Evolutionary conservation across 1,140 invertebrate species (phyloP), one percentile per base, ranked within the genome.

Genomic region (Dinoponera quadriceps): DNA sequence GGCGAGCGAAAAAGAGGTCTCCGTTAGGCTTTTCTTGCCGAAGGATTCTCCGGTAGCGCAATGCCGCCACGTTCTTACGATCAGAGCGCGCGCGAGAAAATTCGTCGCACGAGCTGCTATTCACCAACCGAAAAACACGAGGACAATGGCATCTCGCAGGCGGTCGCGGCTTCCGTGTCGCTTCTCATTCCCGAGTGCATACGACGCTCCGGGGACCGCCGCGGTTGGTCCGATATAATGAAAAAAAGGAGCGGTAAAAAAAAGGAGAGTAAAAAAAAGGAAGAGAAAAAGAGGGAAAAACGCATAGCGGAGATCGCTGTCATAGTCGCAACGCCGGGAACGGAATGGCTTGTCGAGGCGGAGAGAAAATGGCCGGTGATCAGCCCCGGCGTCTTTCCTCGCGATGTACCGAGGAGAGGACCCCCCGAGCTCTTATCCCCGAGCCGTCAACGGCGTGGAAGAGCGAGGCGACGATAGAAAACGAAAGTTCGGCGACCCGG

Each of bases 241-340:
- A 69, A 22, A 51, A 44, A 49, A 69, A 59, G 25, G n/a, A 62
- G 60, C 59, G 20, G 22, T 1, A 11, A 22, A 25, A 14, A 66
- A 65, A 18, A 59, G 66, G 13, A 20, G 54, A 16, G n/a, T 69
- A 51, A 63, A 83, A 25, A 69, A n/a, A 62, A 62, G 20, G 22
- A 4, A 11, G 18, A 25, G 11, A 66, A 65, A 18, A 59, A 77
- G 13, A 20, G 54, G n/a, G n/a, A 74, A 51, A 63, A 83, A 25
- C 55, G 51, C 38, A n/a, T 87, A 84, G 82, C 84, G 81, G 73
- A 87, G 83, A 80, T 87, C 77, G 85, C 62, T 87, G 85, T 87
- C 78, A 83, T 55, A 57, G 55, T 49, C 63, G 29, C 55, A 49
- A 65, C 84, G 33, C 54, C 83, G 78, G 84, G 73, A 84, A 75